These are phyloP conservation scores for Ophraella communa DNA, from an alignment of 2,888 invertebrate genomes.

Conservation along the genomic window DNA sequence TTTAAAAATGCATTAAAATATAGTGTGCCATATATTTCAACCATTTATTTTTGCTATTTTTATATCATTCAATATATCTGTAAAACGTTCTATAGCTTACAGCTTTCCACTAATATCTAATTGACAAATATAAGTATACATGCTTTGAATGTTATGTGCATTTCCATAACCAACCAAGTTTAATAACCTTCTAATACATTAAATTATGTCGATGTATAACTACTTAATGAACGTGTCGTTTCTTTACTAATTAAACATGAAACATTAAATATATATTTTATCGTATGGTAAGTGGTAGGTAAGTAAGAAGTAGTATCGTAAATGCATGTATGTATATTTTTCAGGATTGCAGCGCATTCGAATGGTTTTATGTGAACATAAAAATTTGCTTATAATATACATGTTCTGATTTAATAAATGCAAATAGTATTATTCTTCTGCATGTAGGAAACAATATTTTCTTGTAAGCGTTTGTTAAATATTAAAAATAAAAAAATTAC, in stretches of 20 bases:
- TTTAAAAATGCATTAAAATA: too few species aligned
- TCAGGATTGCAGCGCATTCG: neutral
- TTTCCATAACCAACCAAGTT: neutral
- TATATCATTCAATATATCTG: slow-evolving; percentile 1
- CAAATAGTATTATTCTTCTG: too few species aligned
- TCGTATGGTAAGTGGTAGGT: neutral
- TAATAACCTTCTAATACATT: neutral
- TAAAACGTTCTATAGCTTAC: slow-evolving; percentile 13
- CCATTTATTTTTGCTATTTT: neutral
- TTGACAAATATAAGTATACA: neutral
- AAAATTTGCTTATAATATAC: too few species aligned
- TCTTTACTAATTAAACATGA: neutral
- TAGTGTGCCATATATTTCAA: neutral
- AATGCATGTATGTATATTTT: neutral
- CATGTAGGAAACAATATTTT: too few species aligned
- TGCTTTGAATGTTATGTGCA: slow-evolving; percentile 4
- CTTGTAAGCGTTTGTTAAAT: too few species aligned
- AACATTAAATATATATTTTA: neutral
- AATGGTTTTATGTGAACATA: too few species aligned
- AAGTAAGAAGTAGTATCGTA: neutral
- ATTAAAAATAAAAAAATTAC: too few species aligned
- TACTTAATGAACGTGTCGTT: neutral
- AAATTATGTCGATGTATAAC: neutral
- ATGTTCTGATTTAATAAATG: too few species aligned
- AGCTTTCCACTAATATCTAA: slow-evolving; percentile 6